A percentile compares a stretch with the other conserved stretches of the same genome.
Evolutionary conservation across 2,888 invertebrate genomes (phyloP).

Genomic region (Nowickia ferox): DNA sequence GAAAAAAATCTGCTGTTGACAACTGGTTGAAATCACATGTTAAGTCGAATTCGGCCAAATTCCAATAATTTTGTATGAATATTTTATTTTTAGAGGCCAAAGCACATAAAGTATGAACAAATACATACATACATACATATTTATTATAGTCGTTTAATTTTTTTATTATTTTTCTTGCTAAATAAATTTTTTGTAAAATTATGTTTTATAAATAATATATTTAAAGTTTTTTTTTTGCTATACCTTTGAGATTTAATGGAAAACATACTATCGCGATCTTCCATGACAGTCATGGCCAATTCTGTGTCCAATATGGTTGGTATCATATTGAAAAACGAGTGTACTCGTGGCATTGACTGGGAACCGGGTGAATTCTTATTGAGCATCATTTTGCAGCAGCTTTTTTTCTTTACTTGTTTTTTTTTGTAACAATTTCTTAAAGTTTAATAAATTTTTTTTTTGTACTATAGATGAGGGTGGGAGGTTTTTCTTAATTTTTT

Average conservation of each 20-base stretch:
- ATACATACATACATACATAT: not conserved
- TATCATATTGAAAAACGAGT: slow-evolving; percentile 81
- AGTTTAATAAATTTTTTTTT: slow-evolving; percentile 12
- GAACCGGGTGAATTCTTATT: slow-evolving; percentile 79
- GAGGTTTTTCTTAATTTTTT: not conserved
- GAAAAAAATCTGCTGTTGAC: not conserved
- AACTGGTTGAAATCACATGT: not conserved
- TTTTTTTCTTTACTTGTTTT: too few relatives aligned
- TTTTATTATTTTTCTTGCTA: not conserved
- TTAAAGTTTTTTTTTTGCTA: slow-evolving; percentile 1
- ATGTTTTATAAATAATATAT: slow-evolving; percentile 1
- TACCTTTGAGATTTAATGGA: slow-evolving; percentile 81
- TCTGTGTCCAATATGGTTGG: slow-evolving; percentile 81
- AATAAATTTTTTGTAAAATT: slow-evolving; percentile 19
- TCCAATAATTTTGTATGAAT: not conserved
- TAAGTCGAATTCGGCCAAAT: not conserved
- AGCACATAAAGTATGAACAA: slow-evolving; percentile 6
- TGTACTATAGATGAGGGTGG: slow-evolving; percentile 20
- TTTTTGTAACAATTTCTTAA: not conserved
- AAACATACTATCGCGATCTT: slow-evolving; percentile 82
- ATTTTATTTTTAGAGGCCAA: not conserved
- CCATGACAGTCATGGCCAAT: slow-evolving; percentile 80
- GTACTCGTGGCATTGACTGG: slow-evolving; percentile 80
- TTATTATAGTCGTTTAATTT: not conserved
- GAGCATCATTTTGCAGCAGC: slow-evolving; percentile 74